These are phyloP conservation scores for Arctopsyche grandis DNA, from an alignment of 1,140 invertebrate genomes.

Conservation along the genomic window DNA sequence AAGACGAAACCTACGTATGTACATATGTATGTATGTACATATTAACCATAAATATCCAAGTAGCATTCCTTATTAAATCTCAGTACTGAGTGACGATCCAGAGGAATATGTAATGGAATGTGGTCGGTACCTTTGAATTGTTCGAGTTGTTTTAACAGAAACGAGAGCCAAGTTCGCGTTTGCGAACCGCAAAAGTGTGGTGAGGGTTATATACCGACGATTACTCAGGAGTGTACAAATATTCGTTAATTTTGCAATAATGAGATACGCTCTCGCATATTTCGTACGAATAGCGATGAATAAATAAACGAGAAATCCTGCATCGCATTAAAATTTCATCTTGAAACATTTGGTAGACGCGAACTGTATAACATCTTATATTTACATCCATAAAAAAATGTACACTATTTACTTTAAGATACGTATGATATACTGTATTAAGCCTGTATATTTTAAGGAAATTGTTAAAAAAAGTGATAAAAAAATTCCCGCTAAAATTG, in stretches of 20 bases:
- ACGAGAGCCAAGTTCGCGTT: not conserved
- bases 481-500: not conserved
- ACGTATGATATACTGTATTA: no score
- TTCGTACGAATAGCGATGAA: not conserved
- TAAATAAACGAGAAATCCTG: not conserved
- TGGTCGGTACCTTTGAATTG: not conserved
- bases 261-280: not conserved
- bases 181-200: conserved; percentile 14
- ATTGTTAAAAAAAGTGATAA: no score
- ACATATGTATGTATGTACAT: no score
- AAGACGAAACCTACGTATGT: no score
- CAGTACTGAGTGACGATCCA: not conserved
- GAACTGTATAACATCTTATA: no score
- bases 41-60: no score
- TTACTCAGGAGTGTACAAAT: not conserved
- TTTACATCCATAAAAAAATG: no score
- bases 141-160: not conserved
- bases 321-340: not conserved
- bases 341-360: no score
- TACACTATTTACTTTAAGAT: no score
- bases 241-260: conserved; percentile 18
- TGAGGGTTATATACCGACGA: not conserved
- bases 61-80: not conserved
- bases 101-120: not conserved
- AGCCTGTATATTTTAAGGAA: no score